Conservation (phyloP, 2,113 vertebrate genomes). For the Turdus rufiventris region DNA sequence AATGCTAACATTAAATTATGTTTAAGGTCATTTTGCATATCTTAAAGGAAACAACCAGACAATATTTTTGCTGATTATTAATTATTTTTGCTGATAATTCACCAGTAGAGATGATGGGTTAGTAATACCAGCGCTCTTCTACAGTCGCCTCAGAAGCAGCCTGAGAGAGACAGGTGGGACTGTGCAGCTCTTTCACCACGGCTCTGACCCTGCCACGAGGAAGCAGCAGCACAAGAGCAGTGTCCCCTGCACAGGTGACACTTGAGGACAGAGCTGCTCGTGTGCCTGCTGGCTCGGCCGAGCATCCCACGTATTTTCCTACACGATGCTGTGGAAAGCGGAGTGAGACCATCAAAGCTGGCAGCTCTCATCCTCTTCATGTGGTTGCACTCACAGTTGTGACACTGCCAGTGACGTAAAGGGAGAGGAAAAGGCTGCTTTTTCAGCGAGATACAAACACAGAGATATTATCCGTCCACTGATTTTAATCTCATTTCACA, state of each 20-base stretch:
- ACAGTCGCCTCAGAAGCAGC: fast-evolving
- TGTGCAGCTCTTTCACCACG: fast-evolving
- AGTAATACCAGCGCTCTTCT: background rate
- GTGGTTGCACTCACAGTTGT: background rate
- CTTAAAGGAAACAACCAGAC: background rate
- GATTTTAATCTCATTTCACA: conserved; percentile 34
- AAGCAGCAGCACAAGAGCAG: background rate
- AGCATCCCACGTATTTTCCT: conserved; percentile 20
- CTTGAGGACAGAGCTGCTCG: background rate
- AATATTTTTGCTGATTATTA: background rate
- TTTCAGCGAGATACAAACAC: background rate
- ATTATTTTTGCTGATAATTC: background rate
- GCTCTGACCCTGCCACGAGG: background rate
- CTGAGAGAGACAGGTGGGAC: background rate
- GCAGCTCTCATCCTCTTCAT: background rate
- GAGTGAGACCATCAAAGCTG: background rate
- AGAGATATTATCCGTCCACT: conserved; percentile 22
- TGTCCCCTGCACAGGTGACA: background rate
- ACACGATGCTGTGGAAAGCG: background rate
- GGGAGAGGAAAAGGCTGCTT: conserved; percentile 40
- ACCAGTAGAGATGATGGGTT: background rate
- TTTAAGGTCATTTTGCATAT: background rate
- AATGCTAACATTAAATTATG: background rate
- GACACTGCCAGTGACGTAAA: conserved; percentile 40
- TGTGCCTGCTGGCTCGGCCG: background rate